Conservation (phyloP, 1,140 invertebrate species). For the Laupala kohalensis region DNA sequence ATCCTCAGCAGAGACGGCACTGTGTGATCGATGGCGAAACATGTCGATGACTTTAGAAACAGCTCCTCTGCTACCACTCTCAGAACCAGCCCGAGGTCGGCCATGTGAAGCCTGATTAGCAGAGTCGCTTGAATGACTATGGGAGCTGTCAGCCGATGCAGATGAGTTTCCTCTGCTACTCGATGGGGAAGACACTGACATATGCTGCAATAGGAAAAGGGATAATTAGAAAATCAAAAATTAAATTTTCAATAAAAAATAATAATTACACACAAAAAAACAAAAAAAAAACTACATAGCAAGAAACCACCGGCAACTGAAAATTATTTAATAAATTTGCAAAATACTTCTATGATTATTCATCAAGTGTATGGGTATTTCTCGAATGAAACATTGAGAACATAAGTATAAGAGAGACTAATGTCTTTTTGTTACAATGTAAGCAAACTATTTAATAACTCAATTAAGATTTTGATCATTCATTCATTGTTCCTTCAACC, state of each 20-base stretch:
- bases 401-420: no score
- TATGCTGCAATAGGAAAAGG: slow-evolving; percentile 26
- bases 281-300: neutral
- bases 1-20: slow-evolving; percentile 51
- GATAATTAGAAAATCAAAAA: neutral
- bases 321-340: no score
- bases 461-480: no score
- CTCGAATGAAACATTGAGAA: no score
- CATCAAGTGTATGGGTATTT: no score
- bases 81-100: slow-evolving; percentile 36
- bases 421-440: no score
- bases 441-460: no score
- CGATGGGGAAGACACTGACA: slow-evolving; percentile 25
- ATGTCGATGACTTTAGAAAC: slow-evolving; percentile 83
- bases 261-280: neutral
- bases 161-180: slow-evolving; percentile 15
- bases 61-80: slow-evolving; percentile 40
- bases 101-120: slow-evolving; percentile 20
- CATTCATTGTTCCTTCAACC: no score
- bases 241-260: neutral
- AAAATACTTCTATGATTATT: no score
- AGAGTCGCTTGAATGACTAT: slow-evolving; percentile 21
- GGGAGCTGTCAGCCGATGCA: slow-evolving; percentile 7
- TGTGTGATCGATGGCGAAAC: slow-evolving; percentile 66
- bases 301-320: neutral